phyloP scores from a whole-genome alignment of 2,888 invertebrate genomes.

The Ormyrus labotus region DNA sequence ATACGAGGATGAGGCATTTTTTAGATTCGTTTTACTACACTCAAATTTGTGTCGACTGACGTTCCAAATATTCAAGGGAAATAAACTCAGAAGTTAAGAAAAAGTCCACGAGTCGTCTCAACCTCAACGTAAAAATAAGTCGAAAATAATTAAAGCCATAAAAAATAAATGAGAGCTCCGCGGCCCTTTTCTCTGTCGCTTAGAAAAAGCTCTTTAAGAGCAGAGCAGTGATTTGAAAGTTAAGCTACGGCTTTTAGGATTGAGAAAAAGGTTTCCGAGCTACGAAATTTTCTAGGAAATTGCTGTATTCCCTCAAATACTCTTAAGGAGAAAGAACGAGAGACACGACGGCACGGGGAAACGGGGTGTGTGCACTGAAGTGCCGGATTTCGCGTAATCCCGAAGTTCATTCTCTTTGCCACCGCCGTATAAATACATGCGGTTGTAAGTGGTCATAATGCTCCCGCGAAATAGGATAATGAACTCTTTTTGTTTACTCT shows the following conservation, averaged over 20 bases:
- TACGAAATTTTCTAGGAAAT: slow-evolving; percentile 54
- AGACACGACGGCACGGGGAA: slow-evolving; percentile 5
- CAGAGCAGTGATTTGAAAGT: slow-evolving; percentile 54
- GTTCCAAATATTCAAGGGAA: no score
- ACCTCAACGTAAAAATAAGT: not conserved
- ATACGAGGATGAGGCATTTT: no score
- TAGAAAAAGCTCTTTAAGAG: slow-evolving; percentile 34
- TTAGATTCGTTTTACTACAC: no score
- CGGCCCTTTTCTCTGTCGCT: not conserved
- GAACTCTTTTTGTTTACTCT: not conserved
- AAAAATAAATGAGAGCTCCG: slow-evolving; percentile 20
- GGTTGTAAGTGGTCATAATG: slow-evolving; percentile 25
- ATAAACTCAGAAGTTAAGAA: no score
- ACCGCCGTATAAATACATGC: slow-evolving; percentile 2
- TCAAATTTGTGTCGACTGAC: no score
- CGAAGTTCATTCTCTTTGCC: slow-evolving; percentile 33
- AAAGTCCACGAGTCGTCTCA: not conserved
- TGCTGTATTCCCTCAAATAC: slow-evolving; percentile 48
- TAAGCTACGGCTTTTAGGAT: slow-evolving; percentile 54
- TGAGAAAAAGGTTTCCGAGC: slow-evolving; percentile 44
- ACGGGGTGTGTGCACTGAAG: slow-evolving; percentile 44
- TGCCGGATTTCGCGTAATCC: slow-evolving; percentile 53
- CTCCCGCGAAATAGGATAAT: not conserved
- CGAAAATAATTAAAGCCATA: slow-evolving; percentile 17
- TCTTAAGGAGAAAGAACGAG: slow-evolving; percentile 18